Base-by-base conservation (phyloP, 2,888 invertebrate genomes). In the Pseudeuparius sepicola region DNA sequence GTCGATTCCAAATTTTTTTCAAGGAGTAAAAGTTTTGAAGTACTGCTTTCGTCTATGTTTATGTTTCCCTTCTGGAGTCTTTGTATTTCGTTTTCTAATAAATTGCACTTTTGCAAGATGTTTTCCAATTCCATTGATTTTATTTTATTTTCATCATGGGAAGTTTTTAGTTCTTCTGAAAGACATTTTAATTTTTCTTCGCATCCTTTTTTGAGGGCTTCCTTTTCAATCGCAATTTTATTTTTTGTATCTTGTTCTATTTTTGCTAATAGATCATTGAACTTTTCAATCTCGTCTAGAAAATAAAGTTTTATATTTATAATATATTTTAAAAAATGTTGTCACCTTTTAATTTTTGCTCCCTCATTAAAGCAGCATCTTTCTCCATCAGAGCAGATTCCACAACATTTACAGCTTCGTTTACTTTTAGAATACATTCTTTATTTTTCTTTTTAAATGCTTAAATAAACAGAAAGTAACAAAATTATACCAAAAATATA, bases 361-460 rank as follows among this genome's bases (percentile, higher is more conserved):
- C 73, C 15, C 67, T 60, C 39, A 61, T 57, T 4, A 71, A 44
- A 3, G 70, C 68, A 2, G 64, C 59, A 37, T 70, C 68, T 48
- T 71, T 75, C 47, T 75, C 75, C n/a, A 55, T 56, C 3, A 71
- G 39, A 13, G 62, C 65, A 1, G 71, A 71, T 46, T 75, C 74
- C 14, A 70, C 68, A 1, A 75, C 46, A 18, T 61, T 57, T 16
- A 75, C 51, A 2, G 75, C 71, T 52, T 76, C 75, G 4, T 64
- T 63, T 2, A 75, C 67, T 52, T 73, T 74, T 4, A 50, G 49
- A 47, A 68, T 62, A 2, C 70, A 67, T 39, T 65, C 63, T 11
- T 54, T 53, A 41, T 71, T 70, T 26, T 68, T 66, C 5, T 54
- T 53, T 9, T 59, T 53, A 18, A 68, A 10, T 9, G 29, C 43